phyloP scores from a whole-genome alignment of 2,113 vertebrate genomes.

The Genyomyrus donnyi region DNA sequence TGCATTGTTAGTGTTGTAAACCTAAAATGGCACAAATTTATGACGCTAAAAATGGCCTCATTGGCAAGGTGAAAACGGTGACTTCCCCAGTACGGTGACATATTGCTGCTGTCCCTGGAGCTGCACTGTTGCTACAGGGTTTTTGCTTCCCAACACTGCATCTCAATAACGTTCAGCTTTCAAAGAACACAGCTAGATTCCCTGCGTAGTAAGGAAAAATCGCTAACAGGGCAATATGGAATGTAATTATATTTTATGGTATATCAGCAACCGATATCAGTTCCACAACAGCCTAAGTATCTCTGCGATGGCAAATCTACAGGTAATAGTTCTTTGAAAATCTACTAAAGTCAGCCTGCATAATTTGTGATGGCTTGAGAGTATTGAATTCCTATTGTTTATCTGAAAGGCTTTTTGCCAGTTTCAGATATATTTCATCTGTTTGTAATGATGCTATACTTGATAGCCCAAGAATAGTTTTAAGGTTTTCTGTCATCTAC shows the following conservation, averaged over 20 bases:
- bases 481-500: background rate
- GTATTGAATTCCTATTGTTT: constrained; percentile 11
- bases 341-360: constrained; percentile 19
- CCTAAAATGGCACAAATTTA: background rate
- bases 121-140: background rate
- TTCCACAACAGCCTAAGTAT: constrained; percentile 20
- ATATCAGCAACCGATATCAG: constrained; percentile 15
- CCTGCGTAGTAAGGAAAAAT: constrained; percentile 18
- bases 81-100: background rate
- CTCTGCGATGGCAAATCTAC: background rate
- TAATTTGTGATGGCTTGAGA: constrained; percentile 16
- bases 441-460: background rate
- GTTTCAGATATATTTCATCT: background rate
- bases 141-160: constrained; percentile 9
- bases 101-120: background rate
- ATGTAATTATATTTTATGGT: constrained; percentile 12
- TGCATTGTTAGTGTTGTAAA: background rate
- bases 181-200: constrained; percentile 6
- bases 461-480: background rate
- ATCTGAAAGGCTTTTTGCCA: background rate
- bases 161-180: constrained; percentile 12
- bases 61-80: background rate
- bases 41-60: background rate
- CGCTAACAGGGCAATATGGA: constrained; percentile 10
- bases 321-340: constrained; percentile 17